Evolutionary conservation across 2,797 vertebrate genomes (phyloP), one percentile per base, ranked within the genome.

Genomic region (Ceryle rudis): DNA sequence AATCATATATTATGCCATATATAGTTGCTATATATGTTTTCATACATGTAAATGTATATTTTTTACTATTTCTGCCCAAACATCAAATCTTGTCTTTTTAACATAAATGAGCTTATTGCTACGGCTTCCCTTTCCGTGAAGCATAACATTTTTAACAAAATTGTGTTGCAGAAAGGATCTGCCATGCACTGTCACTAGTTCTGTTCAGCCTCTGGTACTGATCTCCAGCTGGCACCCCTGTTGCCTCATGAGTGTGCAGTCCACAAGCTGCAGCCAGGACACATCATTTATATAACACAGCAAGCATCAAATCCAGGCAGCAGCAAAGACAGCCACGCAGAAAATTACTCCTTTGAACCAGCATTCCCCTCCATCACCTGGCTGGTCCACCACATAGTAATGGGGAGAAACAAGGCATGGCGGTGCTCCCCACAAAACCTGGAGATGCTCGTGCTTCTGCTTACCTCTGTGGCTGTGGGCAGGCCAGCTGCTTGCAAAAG

Each of bases 391-490:
- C 14, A 61, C 33, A 23, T 22, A 28, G 17, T 18, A 37, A 55
- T 6, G 14, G 51, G 41, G 57, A 70, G 25, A 33, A 57, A 37
- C 26, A 60, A 80, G 9, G 73, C 31, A 10, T 1, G 3, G 31
- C 41, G 26, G 55, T 46, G 28, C 25, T 60, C 31, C 66, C 66
- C 3, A 0, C 0, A 0, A 52, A 81, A 49, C 19, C 5, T 1
- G 0, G 33, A 35, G 17, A 8, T 2, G 2, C 23, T 20, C 0
- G 1, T 29, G 10, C n/a, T 65, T 23, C 61, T 51, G 35, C 57
- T 86, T 35, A 15, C 13, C 16, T 33, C 22, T 0, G 2, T 14
- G 23, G 66, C 61, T 35, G 46, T 4, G 6, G 51, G 51, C 35
- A 33, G 64, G 41, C 22, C 3, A 10, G 19, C 60, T 81, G 37